Evolutionary conservation across 1,140 invertebrate species (phyloP).

Genomic region (Gyrodactylus salaris): DNA sequence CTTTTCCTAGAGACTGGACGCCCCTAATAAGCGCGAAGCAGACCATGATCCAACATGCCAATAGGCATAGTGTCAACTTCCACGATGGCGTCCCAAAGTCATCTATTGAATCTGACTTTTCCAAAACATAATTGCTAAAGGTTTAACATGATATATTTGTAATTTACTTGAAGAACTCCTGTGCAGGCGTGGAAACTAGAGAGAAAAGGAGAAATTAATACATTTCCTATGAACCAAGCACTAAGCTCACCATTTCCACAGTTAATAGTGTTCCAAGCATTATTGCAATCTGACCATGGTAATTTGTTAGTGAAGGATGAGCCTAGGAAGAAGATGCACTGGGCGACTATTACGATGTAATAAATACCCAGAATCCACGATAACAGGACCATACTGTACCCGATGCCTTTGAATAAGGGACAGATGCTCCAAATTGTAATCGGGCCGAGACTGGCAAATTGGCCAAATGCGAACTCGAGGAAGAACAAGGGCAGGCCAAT

Average conservation of each 20-base stretch:
- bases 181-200: not conserved
- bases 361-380: slow-evolving; percentile 13
- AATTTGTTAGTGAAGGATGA: slow-evolving; percentile 16
- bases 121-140: slow-evolving; percentile 17
- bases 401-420: slow-evolving; percentile 7
- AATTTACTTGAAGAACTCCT: not conserved
- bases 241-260: not conserved
- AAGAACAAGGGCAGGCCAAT: slow-evolving; percentile 9
- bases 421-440: not conserved
- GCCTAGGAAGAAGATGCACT: slow-evolving; percentile 18
- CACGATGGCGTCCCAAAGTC: slow-evolving; percentile 52
- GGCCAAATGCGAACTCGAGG: slow-evolving; percentile 27
- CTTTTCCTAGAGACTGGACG: slow-evolving; percentile 59
- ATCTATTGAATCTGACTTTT: slow-evolving; percentile 32
- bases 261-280: slow-evolving; percentile 18
- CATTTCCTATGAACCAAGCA: not conserved
- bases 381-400: slow-evolving; percentile 3
- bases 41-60: slow-evolving; percentile 54
- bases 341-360: slow-evolving; percentile 22
- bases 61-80: slow-evolving; percentile 46
- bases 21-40: slow-evolving; percentile 86
- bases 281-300: slow-evolving; percentile 22
- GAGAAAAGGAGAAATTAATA: no score
- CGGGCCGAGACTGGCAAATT: slow-evolving; percentile 15
- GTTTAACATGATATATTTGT: not conserved